Conservation (phyloP, 2,888 invertebrate species). For the Galeruca laticollis region DNA sequence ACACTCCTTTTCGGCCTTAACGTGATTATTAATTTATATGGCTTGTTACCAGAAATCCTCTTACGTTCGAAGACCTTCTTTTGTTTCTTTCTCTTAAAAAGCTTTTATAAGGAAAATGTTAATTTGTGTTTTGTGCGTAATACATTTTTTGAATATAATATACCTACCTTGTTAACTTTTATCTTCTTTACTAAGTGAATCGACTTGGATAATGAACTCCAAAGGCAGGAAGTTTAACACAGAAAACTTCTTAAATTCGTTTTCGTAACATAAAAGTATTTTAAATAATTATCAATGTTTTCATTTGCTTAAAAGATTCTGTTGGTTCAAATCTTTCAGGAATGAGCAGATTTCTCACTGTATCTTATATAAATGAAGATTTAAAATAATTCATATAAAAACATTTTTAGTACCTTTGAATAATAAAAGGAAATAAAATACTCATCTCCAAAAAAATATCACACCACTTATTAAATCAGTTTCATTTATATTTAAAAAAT, state of each 20-base stretch:
- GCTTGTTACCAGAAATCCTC: conserved; percentile 62
- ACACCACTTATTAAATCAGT: too few relatives aligned
- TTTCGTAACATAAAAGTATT: conserved; percentile 26
- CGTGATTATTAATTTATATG: conserved; percentile 63
- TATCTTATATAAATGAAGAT: too few relatives aligned
- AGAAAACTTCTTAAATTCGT: conserved; percentile 25
- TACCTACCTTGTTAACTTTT: conserved; percentile 11
- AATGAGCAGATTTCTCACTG: conserved; percentile 10
- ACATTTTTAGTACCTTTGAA: too few relatives aligned
- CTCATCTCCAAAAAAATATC: too few relatives aligned
- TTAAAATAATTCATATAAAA: too few relatives aligned
- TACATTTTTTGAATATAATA: conserved; percentile 33
- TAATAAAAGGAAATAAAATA: too few relatives aligned
- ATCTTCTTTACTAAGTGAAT: conserved; percentile 27
- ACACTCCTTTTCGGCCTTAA: conserved; percentile 53
- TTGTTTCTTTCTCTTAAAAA: conserved; percentile 54
- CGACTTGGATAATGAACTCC: conserved; percentile 25
- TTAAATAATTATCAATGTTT: conserved; percentile 25
- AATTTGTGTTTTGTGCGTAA: conserved; percentile 32
- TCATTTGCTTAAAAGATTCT: conserved; percentile 13
- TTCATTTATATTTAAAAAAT: too few relatives aligned
- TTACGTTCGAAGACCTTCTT: conserved; percentile 58
- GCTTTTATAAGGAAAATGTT: conserved; percentile 29
- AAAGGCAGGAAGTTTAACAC: conserved; percentile 27
- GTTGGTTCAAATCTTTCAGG: conserved; percentile 18